Conservation (phyloP, 2,888 invertebrate genomes). For the Drosophila robusta region DNA sequence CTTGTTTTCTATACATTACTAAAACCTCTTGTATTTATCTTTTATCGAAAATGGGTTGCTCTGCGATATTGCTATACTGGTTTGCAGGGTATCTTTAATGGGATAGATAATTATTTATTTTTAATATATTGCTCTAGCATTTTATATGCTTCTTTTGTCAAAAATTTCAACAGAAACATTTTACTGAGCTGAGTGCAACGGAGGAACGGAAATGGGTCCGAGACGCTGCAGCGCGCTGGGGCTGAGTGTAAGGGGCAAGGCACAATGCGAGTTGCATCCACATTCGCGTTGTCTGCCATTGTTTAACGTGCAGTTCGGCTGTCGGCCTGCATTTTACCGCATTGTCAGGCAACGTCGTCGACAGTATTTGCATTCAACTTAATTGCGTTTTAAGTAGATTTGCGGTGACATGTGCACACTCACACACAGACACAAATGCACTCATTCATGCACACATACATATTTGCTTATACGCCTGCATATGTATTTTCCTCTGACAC, state of each 20-base stretch:
- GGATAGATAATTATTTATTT: not conserved
- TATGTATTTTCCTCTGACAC: constrained; percentile 13
- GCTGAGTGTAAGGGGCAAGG: not conserved
- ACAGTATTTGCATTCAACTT: constrained; percentile 78
- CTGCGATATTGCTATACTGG: not conserved
- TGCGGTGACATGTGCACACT: constrained; percentile 60
- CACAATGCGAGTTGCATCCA: constrained; percentile 13
- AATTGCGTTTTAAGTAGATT: constrained; percentile 82
- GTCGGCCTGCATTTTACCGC: constrained; percentile 48
- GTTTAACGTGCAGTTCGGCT: constrained; percentile 56
- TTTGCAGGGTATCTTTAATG: constrained; percentile 15
- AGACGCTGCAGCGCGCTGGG: not conserved
- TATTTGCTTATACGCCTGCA: not conserved
- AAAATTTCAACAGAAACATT: constrained; percentile 46
- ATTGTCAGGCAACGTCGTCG: constrained; percentile 39
- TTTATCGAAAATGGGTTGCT: not conserved
- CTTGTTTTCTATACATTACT: too few species aligned
- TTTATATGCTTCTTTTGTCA: constrained; percentile 17
- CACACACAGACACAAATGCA: constrained; percentile 16
- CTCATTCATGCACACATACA: constrained; percentile 4
- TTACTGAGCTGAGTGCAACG: constrained; percentile 24
- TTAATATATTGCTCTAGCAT: not conserved
- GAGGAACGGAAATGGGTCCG: not conserved
- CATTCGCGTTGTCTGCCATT: constrained; percentile 52
- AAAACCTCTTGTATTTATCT: too few species aligned